Conservation (phyloP, 2,888 invertebrate species). For the Fragum fragum region DNA sequence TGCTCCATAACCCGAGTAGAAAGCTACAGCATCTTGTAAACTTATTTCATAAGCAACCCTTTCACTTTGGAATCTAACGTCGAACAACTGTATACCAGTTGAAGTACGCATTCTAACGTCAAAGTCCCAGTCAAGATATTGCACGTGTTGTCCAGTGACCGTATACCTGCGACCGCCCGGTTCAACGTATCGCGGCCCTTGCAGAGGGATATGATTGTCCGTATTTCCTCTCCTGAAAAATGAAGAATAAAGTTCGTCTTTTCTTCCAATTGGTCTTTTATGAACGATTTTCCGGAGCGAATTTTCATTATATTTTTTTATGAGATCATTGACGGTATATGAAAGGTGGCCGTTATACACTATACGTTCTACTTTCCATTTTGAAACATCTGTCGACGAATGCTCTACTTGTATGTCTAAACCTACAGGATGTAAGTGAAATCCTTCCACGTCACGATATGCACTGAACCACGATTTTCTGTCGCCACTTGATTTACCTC, state of each 20-base stretch:
- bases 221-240: slow-evolving; percentile 70
- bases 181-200: slow-evolving; percentile 78
- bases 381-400: slow-evolving; percentile 65
- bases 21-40: slow-evolving; percentile 79
- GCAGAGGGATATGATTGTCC: slow-evolving; percentile 68
- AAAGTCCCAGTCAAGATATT: slow-evolving; percentile 84
- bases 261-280: slow-evolving; percentile 49
- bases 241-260: slow-evolving; percentile 73
- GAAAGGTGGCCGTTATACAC: slow-evolving; percentile 80
- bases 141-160: slow-evolving; percentile 77
- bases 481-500: slow-evolving; percentile 74
- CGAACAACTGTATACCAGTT: slow-evolving; percentile 79
- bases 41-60: slow-evolving; percentile 82
- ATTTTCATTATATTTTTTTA: slow-evolving; percentile 64
- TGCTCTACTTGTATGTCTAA: slow-evolving; percentile 80
- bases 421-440: slow-evolving; percentile 79
- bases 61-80: slow-evolving; percentile 80
- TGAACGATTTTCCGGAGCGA: slow-evolving; percentile 45
- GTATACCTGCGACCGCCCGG: slow-evolving; percentile 81
- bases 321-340: slow-evolving; percentile 72
- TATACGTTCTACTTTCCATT: slow-evolving; percentile 76
- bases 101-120: slow-evolving; percentile 77
- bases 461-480: slow-evolving; percentile 79
- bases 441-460: slow-evolving; percentile 79
- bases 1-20: slow-evolving; percentile 80